phyloP scores from a whole-genome alignment of 1,140 invertebrate species.

The Drosophila grimshawi region DNA sequence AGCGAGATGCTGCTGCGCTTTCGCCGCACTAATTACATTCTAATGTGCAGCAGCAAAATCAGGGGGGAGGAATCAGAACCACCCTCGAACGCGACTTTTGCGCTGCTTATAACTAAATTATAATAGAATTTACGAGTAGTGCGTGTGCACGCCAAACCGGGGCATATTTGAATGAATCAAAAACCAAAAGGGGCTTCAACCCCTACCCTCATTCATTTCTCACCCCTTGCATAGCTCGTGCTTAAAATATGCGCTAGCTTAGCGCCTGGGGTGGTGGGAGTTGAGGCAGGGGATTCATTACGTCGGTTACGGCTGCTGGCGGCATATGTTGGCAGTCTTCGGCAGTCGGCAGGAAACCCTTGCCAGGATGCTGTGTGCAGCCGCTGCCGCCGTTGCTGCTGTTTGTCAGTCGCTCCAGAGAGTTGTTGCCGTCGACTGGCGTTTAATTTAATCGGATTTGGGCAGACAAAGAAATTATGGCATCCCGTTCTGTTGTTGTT shows the following conservation, averaged over 20 bases:
- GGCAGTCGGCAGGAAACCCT: constrained; percentile 64
- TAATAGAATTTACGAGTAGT: constrained; percentile 75
- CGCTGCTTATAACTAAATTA: constrained; percentile 78
- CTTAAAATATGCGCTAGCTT: constrained; percentile 54
- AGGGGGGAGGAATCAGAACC: constrained; percentile 24
- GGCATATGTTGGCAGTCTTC: constrained; percentile 78
- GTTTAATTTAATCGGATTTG: constrained; percentile 82
- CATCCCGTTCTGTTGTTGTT: constrained; percentile 59
- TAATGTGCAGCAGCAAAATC: constrained; percentile 65
- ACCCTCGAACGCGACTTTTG: constrained; percentile 28
- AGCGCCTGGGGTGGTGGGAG: neutral
- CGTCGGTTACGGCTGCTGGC: constrained; percentile 66
- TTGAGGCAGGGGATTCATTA: constrained; percentile 46
- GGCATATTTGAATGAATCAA: constrained; percentile 53
- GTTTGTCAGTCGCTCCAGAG: constrained; percentile 54
- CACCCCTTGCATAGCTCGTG: neutral
- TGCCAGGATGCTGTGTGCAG: constrained; percentile 77
- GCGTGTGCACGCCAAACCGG: constrained; percentile 42
- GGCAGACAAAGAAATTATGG: constrained; percentile 73
- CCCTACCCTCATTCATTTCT: constrained; percentile 25
- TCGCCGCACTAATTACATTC: constrained; percentile 73
- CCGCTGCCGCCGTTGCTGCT: constrained; percentile 43
- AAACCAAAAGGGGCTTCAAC: constrained; percentile 46
- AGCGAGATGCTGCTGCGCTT: constrained; percentile 43
- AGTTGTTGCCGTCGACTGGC: constrained; percentile 54